These are phyloP conservation scores for Casuarius casuarius DNA, from an alignment of 2,113 vertebrate genomes.

Conservation along the genomic window DNA sequence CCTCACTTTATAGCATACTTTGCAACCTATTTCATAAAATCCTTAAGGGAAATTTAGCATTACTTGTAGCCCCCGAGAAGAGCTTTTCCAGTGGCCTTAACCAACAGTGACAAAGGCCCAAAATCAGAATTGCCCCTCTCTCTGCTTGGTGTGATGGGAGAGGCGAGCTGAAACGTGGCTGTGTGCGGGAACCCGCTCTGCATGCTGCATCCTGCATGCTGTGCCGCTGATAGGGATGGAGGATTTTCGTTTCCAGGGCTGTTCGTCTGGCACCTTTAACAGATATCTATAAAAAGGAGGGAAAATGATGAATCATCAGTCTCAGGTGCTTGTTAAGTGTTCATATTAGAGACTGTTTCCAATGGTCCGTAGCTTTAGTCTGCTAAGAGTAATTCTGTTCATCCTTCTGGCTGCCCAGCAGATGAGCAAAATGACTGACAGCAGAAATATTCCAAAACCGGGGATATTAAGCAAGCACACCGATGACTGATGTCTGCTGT, in stretches of 20 bases:
- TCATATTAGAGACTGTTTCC: constrained; percentile 28
- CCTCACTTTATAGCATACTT: background rate
- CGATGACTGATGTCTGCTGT: constrained; percentile 59
- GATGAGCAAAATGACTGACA: constrained; percentile 57
- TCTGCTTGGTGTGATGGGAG: background rate
- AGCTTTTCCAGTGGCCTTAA: background rate
- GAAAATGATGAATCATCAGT: constrained; percentile 30
- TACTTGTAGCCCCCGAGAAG: background rate
- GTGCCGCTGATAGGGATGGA: background rate
- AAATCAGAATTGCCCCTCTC: background rate
- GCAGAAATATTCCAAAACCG: constrained; percentile 62
- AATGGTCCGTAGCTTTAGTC: constrained; percentile 40
- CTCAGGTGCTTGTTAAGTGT: constrained; percentile 13
- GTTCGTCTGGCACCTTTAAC: background rate
- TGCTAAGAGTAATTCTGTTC: constrained; percentile 47
- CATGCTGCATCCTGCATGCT: background rate
- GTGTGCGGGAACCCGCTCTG: background rate
- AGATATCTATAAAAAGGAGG: background rate
- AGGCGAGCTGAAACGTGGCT: background rate
- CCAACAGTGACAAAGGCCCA: background rate
- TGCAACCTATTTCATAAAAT: fast-evolving
- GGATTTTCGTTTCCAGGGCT: background rate
- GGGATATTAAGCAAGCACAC: constrained; percentile 46
- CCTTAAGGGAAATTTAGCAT: background rate
- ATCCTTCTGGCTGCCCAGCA: constrained; percentile 44